Percentiles rank a stretch among this genome's conserved stretches.
phyloP scores from a whole-genome alignment of 2,797 vertebrate species.

The Cacajao melanocephalus region DNA sequence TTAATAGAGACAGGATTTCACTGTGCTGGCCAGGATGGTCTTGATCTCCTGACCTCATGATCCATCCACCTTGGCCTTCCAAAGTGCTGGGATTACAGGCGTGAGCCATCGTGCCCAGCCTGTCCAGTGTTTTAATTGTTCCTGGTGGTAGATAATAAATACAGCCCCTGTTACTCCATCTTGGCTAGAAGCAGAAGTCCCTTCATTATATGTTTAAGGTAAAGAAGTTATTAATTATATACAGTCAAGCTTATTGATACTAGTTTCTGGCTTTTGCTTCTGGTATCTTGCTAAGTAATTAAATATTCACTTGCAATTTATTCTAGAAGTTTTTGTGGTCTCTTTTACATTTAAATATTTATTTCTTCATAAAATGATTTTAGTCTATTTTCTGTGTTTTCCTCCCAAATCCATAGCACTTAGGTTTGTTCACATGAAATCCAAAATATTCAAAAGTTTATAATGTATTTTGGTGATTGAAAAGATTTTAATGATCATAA shows the following conservation, averaged over 20 bases:
- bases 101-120: too few species aligned
- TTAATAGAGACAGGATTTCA: too few species aligned
- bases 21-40: too few species aligned
- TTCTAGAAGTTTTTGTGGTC: neutral
- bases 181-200: neutral
- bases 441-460: constrained; percentile 38
- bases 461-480: neutral
- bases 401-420: neutral
- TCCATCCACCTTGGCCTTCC: too few species aligned
- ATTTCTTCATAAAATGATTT: neutral
- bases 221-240: constrained; percentile 13
- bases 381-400: neutral
- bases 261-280: neutral
- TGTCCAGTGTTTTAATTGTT: neutral
- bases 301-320: constrained; percentile 17
- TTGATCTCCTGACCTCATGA: too few species aligned
- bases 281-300: neutral
- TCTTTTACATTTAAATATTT: neutral
- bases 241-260: constrained; percentile 17
- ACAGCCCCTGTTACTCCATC: neutral
- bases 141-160: neutral
- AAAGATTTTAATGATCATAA: constrained; percentile 10
- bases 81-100: too few species aligned
- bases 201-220: constrained; percentile 16
- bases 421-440: neutral